Percentiles rank a stretch among this genome's conserved stretches.
phyloP scores from a whole-genome alignment of 1,140 invertebrate species.

The Pissodes strobi region DNA sequence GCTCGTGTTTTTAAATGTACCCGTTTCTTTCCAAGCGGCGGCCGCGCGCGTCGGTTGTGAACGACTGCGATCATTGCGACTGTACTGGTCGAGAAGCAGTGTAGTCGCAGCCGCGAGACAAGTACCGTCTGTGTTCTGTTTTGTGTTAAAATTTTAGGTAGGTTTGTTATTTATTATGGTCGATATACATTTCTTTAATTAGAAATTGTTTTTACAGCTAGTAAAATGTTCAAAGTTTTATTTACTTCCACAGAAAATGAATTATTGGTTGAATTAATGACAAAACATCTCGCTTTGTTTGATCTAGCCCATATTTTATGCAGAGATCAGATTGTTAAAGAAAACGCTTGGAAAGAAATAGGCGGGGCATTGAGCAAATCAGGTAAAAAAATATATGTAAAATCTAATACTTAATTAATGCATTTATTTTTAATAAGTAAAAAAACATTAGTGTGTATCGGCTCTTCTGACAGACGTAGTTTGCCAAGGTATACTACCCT shows the following conservation, averaged over 20 bases:
- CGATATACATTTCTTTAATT: neutral
- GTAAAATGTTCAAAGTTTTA: neutral
- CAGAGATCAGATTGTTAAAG: conserved; percentile 10
- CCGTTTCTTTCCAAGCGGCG: neutral
- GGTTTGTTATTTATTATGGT: neutral
- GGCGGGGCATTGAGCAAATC: neutral
- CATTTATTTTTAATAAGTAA: neutral
- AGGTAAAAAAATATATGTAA: conserved; percentile 3
- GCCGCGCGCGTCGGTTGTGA: neutral
- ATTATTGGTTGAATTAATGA: conserved; percentile 9
- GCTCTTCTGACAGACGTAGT: conserved; percentile 11
- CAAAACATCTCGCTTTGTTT: conserved; percentile 3
- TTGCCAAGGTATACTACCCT: conserved; percentile 21
- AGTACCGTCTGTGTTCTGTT: neutral
- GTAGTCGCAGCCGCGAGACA: neutral
- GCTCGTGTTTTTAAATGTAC: too few species aligned
- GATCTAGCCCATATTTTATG: neutral
- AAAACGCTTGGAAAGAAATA: conserved; percentile 17
- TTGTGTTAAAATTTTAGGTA: too few species aligned
- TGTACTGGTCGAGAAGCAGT: neutral
- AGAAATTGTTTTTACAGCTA: neutral
- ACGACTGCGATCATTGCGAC: too few species aligned
- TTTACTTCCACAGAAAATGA: neutral
- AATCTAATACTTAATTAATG: conserved; percentile 6
- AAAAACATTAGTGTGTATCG: neutral